phyloP scores from a whole-genome alignment of 2,888 invertebrate species.

The Spodoptera littoralis region DNA sequence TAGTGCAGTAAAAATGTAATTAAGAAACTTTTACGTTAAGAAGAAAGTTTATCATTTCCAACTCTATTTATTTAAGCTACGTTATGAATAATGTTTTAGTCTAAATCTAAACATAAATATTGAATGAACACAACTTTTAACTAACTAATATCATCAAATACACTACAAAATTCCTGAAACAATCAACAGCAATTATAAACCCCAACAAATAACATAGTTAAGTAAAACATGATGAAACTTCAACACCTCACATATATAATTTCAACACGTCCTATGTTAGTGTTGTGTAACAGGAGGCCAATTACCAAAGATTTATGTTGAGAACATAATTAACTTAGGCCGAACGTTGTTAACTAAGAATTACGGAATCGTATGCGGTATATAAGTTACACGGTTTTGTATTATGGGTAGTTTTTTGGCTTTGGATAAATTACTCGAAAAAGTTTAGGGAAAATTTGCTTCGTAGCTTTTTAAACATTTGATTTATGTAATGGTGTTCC shows the following conservation, averaged over 20 bases:
- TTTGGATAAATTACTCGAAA: not conserved
- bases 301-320: slow-evolving; percentile 89
- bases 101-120: too few relatives aligned
- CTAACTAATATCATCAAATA: not conserved
- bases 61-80: too few relatives aligned
- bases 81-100: too few relatives aligned
- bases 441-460: too few relatives aligned
- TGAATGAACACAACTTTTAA: not conserved
- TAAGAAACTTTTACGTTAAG: too few relatives aligned
- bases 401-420: not conserved
- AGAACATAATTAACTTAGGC: slow-evolving; percentile 89
- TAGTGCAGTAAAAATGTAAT: too few relatives aligned
- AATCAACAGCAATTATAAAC: slow-evolving; percentile 39
- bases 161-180: slow-evolving; percentile 5
- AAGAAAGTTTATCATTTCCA: too few relatives aligned
- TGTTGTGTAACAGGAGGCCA: slow-evolving; percentile 88
- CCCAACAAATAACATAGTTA: slow-evolving; percentile 61
- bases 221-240: slow-evolving; percentile 75
- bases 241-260: slow-evolving; percentile 86
- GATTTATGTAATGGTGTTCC: too few relatives aligned
- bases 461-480: too few relatives aligned
- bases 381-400: slow-evolving; percentile 56
- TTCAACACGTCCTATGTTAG: slow-evolving; percentile 87
- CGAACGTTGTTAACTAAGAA: slow-evolving; percentile 86
- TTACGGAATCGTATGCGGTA: slow-evolving; percentile 78